Conservation (phyloP, 1,140 invertebrate species). For the Bombus soroeensis region DNA sequence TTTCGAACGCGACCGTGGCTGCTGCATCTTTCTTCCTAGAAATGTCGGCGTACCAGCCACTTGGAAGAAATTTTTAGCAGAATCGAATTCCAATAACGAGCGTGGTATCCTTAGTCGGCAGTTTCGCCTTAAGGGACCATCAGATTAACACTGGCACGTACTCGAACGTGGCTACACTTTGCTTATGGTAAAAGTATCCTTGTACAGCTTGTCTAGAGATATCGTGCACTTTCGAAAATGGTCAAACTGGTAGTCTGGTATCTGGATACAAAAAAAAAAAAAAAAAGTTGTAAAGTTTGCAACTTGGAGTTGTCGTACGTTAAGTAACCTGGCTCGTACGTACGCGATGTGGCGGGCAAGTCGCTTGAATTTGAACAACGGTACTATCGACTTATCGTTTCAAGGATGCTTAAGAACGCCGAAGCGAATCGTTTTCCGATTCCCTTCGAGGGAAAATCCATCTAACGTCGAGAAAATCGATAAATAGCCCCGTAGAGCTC, state of each 20-base stretch:
- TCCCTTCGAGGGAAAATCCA: background rate
- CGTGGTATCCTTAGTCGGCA: background rate
- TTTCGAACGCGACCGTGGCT: background rate
- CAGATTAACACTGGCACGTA: slow-evolving; percentile 6
- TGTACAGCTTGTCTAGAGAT: background rate
- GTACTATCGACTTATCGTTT: no score
- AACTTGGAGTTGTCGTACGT: background rate
- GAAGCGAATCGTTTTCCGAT: background rate
- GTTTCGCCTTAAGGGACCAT: slow-evolving; percentile 24
- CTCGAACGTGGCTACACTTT: background rate
- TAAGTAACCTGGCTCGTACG: background rate
- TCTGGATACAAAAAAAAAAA: background rate
- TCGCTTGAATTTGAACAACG: no score
- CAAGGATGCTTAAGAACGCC: no score
- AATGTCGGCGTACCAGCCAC: background rate
- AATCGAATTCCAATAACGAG: slow-evolving; percentile 16
- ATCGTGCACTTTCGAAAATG: background rate
- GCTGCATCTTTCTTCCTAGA: slow-evolving; percentile 2
- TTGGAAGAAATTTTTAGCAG: background rate
- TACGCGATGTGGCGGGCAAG: no score
- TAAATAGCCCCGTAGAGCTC: background rate
- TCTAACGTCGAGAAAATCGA: background rate
- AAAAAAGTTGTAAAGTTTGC: background rate
- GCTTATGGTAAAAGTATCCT: slow-evolving; percentile 5
- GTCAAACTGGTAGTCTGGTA: background rate